Base-by-base conservation (phyloP, 2,113 vertebrate genomes). In the Lamprotornis superbus region DNA sequence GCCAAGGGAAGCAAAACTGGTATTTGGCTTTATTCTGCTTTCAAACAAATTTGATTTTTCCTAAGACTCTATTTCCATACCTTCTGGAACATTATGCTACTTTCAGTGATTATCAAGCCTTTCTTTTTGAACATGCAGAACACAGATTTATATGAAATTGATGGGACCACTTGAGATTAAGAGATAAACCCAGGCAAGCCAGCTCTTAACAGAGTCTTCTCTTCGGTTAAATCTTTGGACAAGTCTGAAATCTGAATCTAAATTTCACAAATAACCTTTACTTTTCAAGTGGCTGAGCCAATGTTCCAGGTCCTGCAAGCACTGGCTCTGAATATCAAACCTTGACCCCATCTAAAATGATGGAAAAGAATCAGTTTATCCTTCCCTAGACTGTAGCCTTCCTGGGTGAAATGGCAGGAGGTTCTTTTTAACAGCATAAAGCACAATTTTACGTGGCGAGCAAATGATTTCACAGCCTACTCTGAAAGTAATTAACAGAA, bases 401-500 rank as follows among this genome's bases (percentile, higher is more conserved):
- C 39, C 71, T 47, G 18, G 31, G 22, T 80, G 90, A 95, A 77
- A 93, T 47, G 85, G 23, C 63, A 88, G 67, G 59, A 90, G 69
- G 33, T 24, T 79, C 46, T 91, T 95, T 89, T 77, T 67, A 95
- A 77, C n/a, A 83, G 56, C 33, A 73, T 49, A 83, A 79, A 93
- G 40, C 28, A 91, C 39, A 47, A 28, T 61, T 91, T 76, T 82
- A 83, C 10, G 9, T 90, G 75, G 59, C 85, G 17, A 87, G 27
- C 13, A 59, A 86, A 94, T 59, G 9, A 87, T 91, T 93, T 91
- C 92, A 57, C 27, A 83, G 76, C 68, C 50, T 91, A 12, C 67
- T 74, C 59, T 70, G 76, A 83, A 91, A 90, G 55, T 80, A 96
- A 94, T 95, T 93, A 96, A 90, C 87, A 95, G 87, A 95, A 94